Percentiles rank a stretch among this genome's conserved stretches.
These are phyloP conservation scores for Drosophila tripunctata DNA, from an alignment of 2,888 invertebrate genomes.

Conservation along the genomic window DNA sequence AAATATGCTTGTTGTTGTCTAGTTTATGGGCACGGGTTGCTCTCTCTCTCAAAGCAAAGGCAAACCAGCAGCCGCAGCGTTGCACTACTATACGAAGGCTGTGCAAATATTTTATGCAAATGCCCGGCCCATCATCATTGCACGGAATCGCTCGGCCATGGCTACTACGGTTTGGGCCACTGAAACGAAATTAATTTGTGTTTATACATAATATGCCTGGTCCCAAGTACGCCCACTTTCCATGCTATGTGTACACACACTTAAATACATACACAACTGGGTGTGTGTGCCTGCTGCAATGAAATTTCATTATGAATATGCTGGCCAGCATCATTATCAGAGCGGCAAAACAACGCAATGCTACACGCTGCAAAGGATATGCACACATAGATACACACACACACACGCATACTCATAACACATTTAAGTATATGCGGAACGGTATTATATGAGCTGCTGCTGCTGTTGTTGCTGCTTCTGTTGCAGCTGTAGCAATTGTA, in stretches of 20 bases:
- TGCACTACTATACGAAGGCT: slow-evolving; percentile 77
- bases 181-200: slow-evolving; percentile 82
- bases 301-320: slow-evolving; percentile 79
- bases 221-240: slow-evolving; percentile 24
- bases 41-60: slow-evolving; percentile 63
- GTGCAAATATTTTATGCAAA: slow-evolving; percentile 83
- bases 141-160: slow-evolving; percentile 66
- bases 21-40: slow-evolving; percentile 69
- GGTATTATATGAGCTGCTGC: slow-evolving; percentile 71
- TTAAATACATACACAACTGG: slow-evolving; percentile 39
- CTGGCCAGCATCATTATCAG: slow-evolving; percentile 78
- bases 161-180: slow-evolving; percentile 73
- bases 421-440: slow-evolving; percentile 62
- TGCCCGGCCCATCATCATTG: slow-evolving; percentile 71
- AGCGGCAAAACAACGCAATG: slow-evolving; percentile 76
- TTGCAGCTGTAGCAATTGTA: slow-evolving; percentile 41
- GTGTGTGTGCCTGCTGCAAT: slow-evolving; percentile 63
- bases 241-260: slow-evolving; percentile 55
- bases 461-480: slow-evolving; percentile 32
- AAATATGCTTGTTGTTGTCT: slow-evolving; percentile 70
- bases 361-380: slow-evolving; percentile 73
- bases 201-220: slow-evolving; percentile 79
- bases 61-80: slow-evolving; percentile 51
- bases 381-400: slow-evolving; percentile 51
- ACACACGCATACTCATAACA: slow-evolving; percentile 18